These are phyloP conservation scores for Chaenocephalus aceratus DNA, from an alignment of 2,113 vertebrate genomes.

Conservation along the genomic window DNA sequence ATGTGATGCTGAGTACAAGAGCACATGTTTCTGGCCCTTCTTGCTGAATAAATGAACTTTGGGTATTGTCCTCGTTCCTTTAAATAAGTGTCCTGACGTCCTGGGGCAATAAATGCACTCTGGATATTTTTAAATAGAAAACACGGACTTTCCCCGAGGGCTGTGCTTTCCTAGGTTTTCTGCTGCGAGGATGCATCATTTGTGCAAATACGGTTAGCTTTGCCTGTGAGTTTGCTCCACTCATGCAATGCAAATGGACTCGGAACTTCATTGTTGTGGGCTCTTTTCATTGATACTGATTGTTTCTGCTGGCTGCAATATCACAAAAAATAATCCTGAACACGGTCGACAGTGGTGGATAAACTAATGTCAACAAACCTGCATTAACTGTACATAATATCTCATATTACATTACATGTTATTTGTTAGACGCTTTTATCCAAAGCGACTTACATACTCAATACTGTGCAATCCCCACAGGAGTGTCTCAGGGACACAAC, in stretches of 20 bases:
- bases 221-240: conserved; percentile 24
- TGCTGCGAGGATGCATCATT: conserved; percentile 23
- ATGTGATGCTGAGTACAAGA: conserved; percentile 48
- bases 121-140: conserved; percentile 69
- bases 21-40: conserved; percentile 42
- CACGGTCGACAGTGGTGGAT: too few species aligned
- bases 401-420: too few species aligned
- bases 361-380: not conserved
- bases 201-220: conserved; percentile 13
- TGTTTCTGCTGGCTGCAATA: not conserved
- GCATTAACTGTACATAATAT: not conserved
- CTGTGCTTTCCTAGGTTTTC: conserved; percentile 49
- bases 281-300: conserved; percentile 8
- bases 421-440: too few species aligned
- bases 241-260: conserved; percentile 23
- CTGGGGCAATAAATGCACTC: conserved; percentile 68
- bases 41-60: conserved; percentile 65
- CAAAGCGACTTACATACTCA: too few species aligned
- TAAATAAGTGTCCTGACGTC: conserved; percentile 58
- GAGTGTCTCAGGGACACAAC: too few species aligned
- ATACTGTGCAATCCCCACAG: too few species aligned
- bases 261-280: conserved; percentile 6
- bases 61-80: conserved; percentile 61
- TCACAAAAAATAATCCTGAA: not conserved
- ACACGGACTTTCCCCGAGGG: conserved; percentile 34